These are phyloP conservation scores for Vollenhovia emeryi DNA, from an alignment of 1,140 invertebrate species.

Conservation along the genomic window DNA sequence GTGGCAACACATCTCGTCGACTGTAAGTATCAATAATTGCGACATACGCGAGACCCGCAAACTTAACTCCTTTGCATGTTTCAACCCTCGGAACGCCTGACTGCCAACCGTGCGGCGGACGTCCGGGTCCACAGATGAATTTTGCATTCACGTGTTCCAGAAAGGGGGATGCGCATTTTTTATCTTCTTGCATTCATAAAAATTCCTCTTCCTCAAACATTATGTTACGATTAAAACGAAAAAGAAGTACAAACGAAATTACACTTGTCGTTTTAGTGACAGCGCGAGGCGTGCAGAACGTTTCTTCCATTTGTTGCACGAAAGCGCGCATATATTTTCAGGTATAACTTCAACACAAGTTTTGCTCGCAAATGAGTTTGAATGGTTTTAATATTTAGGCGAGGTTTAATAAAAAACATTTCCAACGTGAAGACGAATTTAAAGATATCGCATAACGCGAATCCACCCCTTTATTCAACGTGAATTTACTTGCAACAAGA, in stretches of 20 bases:
- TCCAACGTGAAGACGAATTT: not conserved
- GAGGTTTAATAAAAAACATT: not conserved
- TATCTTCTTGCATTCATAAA: not conserved
- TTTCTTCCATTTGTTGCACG: not conserved
- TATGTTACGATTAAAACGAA: not conserved
- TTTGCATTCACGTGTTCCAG: not conserved
- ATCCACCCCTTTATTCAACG: not conserved
- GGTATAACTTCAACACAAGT: not conserved
- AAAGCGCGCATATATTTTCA: not conserved
- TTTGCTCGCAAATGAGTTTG: not conserved
- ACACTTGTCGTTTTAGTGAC: not conserved
- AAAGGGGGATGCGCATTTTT: not conserved
- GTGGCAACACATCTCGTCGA: not conserved
- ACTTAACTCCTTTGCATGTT: not conserved
- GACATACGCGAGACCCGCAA: not conserved
- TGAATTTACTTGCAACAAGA: slow-evolving; percentile 1
- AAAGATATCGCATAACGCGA: not conserved
- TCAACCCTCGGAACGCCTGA: not conserved
- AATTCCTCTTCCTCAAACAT: not conserved
- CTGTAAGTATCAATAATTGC: slow-evolving; percentile 9
- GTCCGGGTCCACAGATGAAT: not conserved
- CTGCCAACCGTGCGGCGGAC: not conserved
- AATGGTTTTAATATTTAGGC: not conserved
- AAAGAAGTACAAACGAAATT: not conserved
- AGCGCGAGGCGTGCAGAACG: not conserved